phyloP scores from a whole-genome alignment of 2,888 invertebrate species.

The Cryptus viduatorius region DNA sequence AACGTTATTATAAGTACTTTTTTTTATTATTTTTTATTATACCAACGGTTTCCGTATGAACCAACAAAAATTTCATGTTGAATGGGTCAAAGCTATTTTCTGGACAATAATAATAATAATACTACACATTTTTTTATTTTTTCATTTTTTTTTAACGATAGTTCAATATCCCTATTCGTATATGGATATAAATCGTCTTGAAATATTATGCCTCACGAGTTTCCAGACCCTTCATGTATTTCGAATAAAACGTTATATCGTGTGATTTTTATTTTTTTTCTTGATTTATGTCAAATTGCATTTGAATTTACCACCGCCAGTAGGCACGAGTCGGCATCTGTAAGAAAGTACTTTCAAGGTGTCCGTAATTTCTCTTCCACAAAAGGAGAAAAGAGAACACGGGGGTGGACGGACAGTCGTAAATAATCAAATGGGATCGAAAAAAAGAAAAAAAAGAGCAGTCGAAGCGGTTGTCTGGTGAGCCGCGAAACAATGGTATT shows the following conservation, averaged over 20 bases:
- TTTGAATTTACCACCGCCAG: conserved; percentile 62
- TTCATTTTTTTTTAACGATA: neutral
- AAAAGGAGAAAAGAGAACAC: conserved; percentile 50
- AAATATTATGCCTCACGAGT: conserved; percentile 28
- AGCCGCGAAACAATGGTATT: conserved; percentile 84
- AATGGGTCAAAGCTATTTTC: neutral
- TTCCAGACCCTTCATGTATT: conserved; percentile 34
- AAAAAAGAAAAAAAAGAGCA: conserved; percentile 6
- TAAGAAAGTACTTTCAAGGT: conserved; percentile 60
- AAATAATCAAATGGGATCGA: conserved; percentile 40
- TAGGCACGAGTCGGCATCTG: conserved; percentile 46
- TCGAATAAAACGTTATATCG: conserved; percentile 35
- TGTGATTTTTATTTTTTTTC: conserved; percentile 47
- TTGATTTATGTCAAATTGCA: conserved; percentile 67
- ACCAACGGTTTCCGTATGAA: neutral
- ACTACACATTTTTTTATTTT: neutral
- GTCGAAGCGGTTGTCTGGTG: conserved; percentile 65
- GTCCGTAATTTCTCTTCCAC: conserved; percentile 56
- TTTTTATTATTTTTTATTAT: neutral
- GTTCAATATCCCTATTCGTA: neutral
- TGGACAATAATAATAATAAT: too few species aligned
- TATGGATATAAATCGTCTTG: conserved; percentile 45
- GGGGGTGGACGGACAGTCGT: conserved; percentile 51
- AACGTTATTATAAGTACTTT: conserved; percentile 1
- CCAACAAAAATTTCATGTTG: neutral